phyloP scores from a whole-genome alignment of 2,888 invertebrate species.

The Syritta pipiens region DNA sequence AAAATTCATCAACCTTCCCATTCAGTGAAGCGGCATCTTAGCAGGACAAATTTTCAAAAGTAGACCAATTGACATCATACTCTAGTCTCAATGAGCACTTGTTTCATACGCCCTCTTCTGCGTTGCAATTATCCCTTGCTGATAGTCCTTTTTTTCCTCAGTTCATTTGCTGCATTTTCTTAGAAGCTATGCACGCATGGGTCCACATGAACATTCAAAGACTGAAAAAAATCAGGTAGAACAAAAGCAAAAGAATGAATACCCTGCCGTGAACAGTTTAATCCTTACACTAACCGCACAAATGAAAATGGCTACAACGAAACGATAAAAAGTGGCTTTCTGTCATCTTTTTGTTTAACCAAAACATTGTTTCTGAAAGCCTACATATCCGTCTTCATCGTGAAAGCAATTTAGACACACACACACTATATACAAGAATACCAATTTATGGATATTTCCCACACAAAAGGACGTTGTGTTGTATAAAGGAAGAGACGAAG shows the following conservation, averaged over 20 bases:
- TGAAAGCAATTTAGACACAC: not conserved
- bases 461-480: not conserved
- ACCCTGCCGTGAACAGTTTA: slow-evolving; percentile 25
- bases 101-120: slow-evolving; percentile 4
- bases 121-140: slow-evolving; percentile 49
- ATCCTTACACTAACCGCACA: slow-evolving; percentile 16
- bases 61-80: slow-evolving; percentile 49
- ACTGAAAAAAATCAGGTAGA: no score
- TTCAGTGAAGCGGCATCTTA: slow-evolving; percentile 40
- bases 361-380: slow-evolving; percentile 6
- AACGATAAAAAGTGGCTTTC: slow-evolving; percentile 22
- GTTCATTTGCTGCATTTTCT: slow-evolving; percentile 20
- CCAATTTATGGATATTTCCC: slow-evolving; percentile 7
- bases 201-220: not conserved
- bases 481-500: not conserved
- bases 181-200: not conserved
- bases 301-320: not conserved
- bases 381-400: not conserved
- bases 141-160: slow-evolving; percentile 1
- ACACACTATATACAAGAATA: slow-evolving; percentile 3
- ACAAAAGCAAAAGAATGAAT: no score
- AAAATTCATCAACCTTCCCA: slow-evolving; percentile 47
- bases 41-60: slow-evolving; percentile 40
- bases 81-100: slow-evolving; percentile 48
- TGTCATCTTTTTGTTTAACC: slow-evolving; percentile 9